Percentiles rank a stretch among this genome's conserved stretches.
phyloP scores from a whole-genome alignment of 2,113 vertebrate species.

The Bombycilla garrulus region DNA sequence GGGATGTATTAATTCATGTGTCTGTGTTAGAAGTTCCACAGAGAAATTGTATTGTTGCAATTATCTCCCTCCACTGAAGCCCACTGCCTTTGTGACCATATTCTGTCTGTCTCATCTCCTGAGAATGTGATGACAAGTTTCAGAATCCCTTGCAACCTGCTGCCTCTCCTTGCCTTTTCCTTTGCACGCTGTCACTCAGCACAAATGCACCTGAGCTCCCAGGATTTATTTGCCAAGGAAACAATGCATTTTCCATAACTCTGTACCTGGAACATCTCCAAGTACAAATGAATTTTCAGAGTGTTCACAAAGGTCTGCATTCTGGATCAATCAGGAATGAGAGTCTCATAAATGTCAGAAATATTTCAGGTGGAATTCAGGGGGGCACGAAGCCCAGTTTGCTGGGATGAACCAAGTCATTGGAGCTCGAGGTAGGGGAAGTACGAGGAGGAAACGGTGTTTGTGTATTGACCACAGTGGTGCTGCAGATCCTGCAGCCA shows the following conservation, averaged over 20 bases:
- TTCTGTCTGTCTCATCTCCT: not conserved
- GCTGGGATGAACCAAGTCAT: not conserved
- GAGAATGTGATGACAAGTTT: not conserved
- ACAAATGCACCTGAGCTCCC: not conserved
- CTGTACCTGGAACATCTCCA: not conserved
- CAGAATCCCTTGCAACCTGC: not conserved
- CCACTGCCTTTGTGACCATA: not conserved
- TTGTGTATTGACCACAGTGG: not conserved
- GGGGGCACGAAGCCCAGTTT: not conserved
- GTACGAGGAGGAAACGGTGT: not conserved
- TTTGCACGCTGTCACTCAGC: fast-evolving
- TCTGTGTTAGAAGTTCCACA: not conserved
- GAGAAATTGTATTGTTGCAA: not conserved
- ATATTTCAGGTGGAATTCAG: not conserved
- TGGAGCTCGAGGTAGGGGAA: fast-evolving
- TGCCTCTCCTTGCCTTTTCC: not conserved
- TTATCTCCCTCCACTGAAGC: not conserved
- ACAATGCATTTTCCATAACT: not conserved
- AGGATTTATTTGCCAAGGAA: not conserved
- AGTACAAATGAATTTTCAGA: not conserved
- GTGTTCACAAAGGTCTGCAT: not conserved
- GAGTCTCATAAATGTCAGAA: not conserved
- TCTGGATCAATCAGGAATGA: not conserved
- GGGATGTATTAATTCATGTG: not conserved
- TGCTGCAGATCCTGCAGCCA: not conserved